Evolutionary conservation across 2,797 vertebrate species (phyloP), one percentile per base, ranked within the genome.

Genomic region (Sciurus vulgaris): DNA sequence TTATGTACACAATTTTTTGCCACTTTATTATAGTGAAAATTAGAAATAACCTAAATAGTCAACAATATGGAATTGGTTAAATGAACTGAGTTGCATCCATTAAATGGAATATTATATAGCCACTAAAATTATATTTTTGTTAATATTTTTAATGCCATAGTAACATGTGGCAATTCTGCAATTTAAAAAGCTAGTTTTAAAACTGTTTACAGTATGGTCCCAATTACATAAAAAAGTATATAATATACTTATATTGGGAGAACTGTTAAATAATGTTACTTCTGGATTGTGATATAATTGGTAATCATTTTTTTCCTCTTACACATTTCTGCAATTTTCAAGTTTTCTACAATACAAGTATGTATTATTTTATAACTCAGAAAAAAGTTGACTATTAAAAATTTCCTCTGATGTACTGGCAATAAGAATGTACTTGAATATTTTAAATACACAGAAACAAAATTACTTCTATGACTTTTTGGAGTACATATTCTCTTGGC

Each of bases 71-170:
- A 69, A 94, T 93, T 69, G 86, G 94, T 95, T 95, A 97, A 97
- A 95, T 96, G 92, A 97, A 92, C 30, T n/a, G 92, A 95, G 51
- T 61, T 93, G 78, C 7, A 86, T 51, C 92, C 93, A 95, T 97
- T 97, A 95, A 78, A 96, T 93, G 96, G 96, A 97, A 86, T 95
- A 97, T 86, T 92, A 94, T 47, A 78, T 81, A 96, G 70, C 35
- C 83, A 78, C 65, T 96, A 96, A 96, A 95, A 95, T 86, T 67
- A 74, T 83, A 74, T 56, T 96, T 96, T 82, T 95, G 81, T 91
- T 56, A 95, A 96, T 94, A 95, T 33, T 49, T 96, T 94, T 91
- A 94, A 97, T 74, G 73, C 93, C 89, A 72, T 89, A 93, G 72
- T 63, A 91, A 96, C 96, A 96, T 84, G 67, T 93, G 95, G 89